phyloP scores from a whole-genome alignment of 2,888 invertebrate species.

The Harpalus rubripes region DNA sequence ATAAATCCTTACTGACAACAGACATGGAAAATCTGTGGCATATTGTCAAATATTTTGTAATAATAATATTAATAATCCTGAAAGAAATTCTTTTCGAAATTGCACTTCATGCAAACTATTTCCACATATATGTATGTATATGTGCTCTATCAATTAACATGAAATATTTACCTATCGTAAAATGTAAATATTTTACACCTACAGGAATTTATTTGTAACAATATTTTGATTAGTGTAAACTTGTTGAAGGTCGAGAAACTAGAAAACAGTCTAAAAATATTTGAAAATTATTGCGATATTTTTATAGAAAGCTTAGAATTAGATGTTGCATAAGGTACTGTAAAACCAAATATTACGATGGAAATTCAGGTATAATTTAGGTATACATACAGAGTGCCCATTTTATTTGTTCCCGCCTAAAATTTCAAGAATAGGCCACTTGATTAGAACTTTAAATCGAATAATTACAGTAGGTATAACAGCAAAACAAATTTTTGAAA shows the following conservation, averaged over 20 bases:
- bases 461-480: too few relatives aligned
- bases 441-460: too few relatives aligned
- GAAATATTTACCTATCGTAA: slow-evolving; percentile 43
- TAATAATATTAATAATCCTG: slow-evolving; percentile 1
- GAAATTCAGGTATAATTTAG: too few relatives aligned
- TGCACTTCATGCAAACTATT: slow-evolving; percentile 13
- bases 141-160: slow-evolving; percentile 2
- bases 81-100: slow-evolving; percentile 2
- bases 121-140: not conserved
- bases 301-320: too few relatives aligned
- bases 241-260: slow-evolving; percentile 20
- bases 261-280: not conserved
- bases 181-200: slow-evolving; percentile 55
- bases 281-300: not conserved
- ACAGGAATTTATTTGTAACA: slow-evolving; percentile 15
- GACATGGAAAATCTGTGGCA: slow-evolving; percentile 22
- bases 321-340: too few relatives aligned
- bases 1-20: slow-evolving; percentile 24
- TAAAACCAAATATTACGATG: too few relatives aligned
- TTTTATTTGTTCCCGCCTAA: too few relatives aligned
- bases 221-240: slow-evolving; percentile 37
- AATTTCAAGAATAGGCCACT: too few relatives aligned
- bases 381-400: too few relatives aligned
- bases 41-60: slow-evolving; percentile 22
- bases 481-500: too few relatives aligned